Percentiles rank a stretch among this genome's conserved stretches.
phyloP scores from a whole-genome alignment of 1,140 invertebrate genomes.

The Kradibia gibbosae region DNA sequence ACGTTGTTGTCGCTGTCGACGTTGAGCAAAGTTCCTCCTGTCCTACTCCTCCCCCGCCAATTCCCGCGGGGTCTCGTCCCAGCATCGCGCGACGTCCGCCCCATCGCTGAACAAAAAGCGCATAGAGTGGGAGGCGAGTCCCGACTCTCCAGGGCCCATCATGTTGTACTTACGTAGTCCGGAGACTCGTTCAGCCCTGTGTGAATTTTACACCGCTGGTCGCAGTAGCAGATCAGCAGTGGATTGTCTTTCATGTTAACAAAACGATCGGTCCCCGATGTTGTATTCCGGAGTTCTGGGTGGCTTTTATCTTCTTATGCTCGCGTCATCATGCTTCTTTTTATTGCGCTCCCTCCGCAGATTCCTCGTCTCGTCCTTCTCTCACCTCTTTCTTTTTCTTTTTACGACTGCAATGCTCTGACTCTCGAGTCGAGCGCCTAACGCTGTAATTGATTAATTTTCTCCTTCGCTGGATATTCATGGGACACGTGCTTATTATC shows the following conservation, averaged over 20 bases:
- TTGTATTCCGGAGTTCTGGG: conserved; percentile 10
- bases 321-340: not conserved
- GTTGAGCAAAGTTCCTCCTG: no score
- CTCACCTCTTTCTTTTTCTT: conserved; percentile 6
- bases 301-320: conserved; percentile 45
- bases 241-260: conserved; percentile 49
- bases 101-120: not conserved
- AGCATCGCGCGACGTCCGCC: no score
- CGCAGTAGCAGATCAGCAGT: conserved; percentile 14
- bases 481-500: conserved; percentile 17
- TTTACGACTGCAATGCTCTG: conserved; percentile 33
- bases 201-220: conserved; percentile 39
- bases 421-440: not conserved
- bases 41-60: no score
- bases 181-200: no score
- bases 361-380: conserved; percentile 2
- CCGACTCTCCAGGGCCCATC: not conserved
- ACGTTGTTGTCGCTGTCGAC: no score
- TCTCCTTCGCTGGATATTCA: conserved; percentile 31
- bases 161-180: conserved; percentile 9
- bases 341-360: conserved; percentile 33
- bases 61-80: no score
- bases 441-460: conserved; percentile 43
- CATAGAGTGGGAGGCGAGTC: not conserved
- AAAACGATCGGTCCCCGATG: conserved; percentile 42